Conservation (phyloP, 2,797 vertebrate genomes). For the Parauchenoglanis punctatus region DNA sequence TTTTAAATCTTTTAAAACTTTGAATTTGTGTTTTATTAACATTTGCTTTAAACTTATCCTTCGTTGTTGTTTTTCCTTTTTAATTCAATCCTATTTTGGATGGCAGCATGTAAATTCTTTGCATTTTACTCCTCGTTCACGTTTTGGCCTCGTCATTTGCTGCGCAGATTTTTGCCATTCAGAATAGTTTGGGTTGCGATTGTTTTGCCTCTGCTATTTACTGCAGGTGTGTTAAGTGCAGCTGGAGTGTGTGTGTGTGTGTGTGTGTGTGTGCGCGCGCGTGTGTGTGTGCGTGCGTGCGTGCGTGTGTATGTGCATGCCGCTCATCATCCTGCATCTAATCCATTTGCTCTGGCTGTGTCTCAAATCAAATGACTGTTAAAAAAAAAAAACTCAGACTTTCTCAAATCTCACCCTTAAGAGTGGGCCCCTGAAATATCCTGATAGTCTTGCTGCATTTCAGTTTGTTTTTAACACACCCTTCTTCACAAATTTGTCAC, state of each 20-base stretch:
- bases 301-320: constrained; percentile 34
- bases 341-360: constrained; percentile 47
- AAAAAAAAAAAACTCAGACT: constrained; percentile 9
- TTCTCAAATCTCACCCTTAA: constrained; percentile 50
- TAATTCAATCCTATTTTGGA: constrained; percentile 52
- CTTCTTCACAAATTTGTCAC: not conserved
- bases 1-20: constrained; percentile 14
- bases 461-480: not conserved
- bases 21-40: constrained; percentile 35
- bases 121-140: not conserved
- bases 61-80: not conserved
- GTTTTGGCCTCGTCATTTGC: not conserved
- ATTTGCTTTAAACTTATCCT: constrained; percentile 7
- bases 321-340: constrained; percentile 36
- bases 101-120: constrained; percentile 14
- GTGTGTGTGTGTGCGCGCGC: not conserved
- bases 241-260: constrained; percentile 30
- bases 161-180: constrained; percentile 40
- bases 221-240: constrained; percentile 37
- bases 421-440: not conserved
- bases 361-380: constrained; percentile 38
- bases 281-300: not conserved
- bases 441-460: not conserved
- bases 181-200: constrained; percentile 46
- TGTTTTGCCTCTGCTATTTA: constrained; percentile 27